A percentile compares a stretch with the other conserved stretches of the same genome.
These are phyloP conservation scores for Halictus rubicundus DNA, from an alignment of 1,140 invertebrate genomes.

Conservation along the genomic window DNA sequence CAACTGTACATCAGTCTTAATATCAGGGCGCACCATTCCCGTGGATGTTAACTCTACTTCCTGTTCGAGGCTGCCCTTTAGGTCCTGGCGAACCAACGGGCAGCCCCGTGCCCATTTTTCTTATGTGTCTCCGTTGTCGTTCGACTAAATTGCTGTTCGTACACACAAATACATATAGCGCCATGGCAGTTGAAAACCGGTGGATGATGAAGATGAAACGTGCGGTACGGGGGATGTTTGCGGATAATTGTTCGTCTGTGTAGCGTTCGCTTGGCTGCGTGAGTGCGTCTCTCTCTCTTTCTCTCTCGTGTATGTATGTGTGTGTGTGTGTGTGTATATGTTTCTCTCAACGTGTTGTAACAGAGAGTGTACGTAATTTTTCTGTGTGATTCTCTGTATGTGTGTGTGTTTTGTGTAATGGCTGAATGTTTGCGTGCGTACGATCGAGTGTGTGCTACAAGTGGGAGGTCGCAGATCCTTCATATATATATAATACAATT, in stretches of 20 bases:
- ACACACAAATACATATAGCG: slow-evolving; percentile 65
- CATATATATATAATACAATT: slow-evolving; percentile 81
- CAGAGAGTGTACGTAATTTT: background rate
- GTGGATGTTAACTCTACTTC: slow-evolving; percentile 65
- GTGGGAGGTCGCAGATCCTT: slow-evolving; percentile 80
- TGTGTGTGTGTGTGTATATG: slow-evolving; percentile 37
- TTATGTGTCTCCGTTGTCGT: slow-evolving; percentile 42
- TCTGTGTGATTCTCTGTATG: no score
- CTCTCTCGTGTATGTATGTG: background rate
- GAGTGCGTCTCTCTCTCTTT: no score
- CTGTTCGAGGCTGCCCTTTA: background rate
- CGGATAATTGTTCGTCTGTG: slow-evolving; percentile 29
- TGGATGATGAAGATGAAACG: slow-evolving; percentile 54
- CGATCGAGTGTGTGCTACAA: slow-evolving; percentile 73
- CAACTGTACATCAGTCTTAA: slow-evolving; percentile 82
- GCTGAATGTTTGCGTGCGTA: slow-evolving; percentile 53
- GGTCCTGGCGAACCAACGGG: background rate
- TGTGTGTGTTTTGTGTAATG: slow-evolving; percentile 43
- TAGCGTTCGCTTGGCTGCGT: slow-evolving; percentile 9
- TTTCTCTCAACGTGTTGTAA: no score
- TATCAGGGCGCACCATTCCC: slow-evolving; percentile 81
- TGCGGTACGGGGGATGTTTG: background rate
- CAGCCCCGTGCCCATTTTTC: slow-evolving; percentile 1
- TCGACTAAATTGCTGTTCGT: slow-evolving; percentile 68
- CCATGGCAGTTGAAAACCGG: slow-evolving; percentile 76